Conservation (phyloP, 2,113 vertebrate genomes). For the Casuarius casuarius region DNA sequence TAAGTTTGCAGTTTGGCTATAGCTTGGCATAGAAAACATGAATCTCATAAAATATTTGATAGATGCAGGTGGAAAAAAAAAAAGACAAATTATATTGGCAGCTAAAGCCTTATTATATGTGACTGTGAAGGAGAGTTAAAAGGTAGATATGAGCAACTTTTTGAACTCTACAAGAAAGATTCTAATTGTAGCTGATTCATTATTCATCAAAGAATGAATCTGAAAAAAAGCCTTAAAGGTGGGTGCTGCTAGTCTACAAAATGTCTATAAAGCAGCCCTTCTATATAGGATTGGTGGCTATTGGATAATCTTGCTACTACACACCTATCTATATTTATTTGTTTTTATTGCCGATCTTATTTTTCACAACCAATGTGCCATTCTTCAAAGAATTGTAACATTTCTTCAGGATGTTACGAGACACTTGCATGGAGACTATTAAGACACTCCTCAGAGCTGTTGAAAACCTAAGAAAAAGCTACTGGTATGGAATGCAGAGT, state of each 20-base stretch:
- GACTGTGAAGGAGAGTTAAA: not conserved
- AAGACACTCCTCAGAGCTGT: not conserved
- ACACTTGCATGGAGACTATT: not conserved
- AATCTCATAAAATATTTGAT: not conserved
- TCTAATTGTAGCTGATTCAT: slow-evolving; percentile 13
- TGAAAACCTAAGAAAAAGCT: not conserved
- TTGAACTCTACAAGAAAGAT: not conserved
- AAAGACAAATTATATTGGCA: not conserved
- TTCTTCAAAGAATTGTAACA: not conserved
- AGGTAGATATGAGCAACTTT: not conserved
- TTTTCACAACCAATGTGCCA: not conserved
- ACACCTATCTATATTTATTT: not conserved
- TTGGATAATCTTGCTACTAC: not conserved
- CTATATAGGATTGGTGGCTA: not conserved
- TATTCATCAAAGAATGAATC: slow-evolving; percentile 47
- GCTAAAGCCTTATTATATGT: not conserved
- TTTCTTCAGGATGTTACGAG: not conserved
- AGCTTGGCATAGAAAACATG: not conserved
- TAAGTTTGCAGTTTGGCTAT: not conserved
- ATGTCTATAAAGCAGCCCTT: not conserved
- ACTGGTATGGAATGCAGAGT: not conserved
- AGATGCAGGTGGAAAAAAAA: not conserved
- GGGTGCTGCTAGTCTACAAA: not conserved
- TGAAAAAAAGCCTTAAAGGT: not conserved
- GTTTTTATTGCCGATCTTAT: not conserved